Conservation (phyloP, 2,888 invertebrate genomes). For the Cenopis cana region DNA sequence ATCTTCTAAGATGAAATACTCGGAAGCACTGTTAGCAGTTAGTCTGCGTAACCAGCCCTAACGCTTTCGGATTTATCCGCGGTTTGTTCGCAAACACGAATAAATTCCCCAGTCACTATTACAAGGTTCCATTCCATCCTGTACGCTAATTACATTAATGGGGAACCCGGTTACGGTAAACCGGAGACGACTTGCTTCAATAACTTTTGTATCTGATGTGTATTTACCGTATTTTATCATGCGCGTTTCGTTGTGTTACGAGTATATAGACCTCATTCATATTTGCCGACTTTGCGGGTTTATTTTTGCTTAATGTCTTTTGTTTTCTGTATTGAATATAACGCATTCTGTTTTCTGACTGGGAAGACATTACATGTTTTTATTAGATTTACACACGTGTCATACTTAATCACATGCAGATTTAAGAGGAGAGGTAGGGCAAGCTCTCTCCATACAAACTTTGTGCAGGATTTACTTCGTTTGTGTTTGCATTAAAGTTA, state of each 20-base stretch:
- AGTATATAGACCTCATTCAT: too few relatives aligned
- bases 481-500: too few relatives aligned
- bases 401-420: too few relatives aligned
- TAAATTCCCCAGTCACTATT: slow-evolving; percentile 24
- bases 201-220: background rate
- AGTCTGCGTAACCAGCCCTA: slow-evolving; percentile 17
- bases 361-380: too few relatives aligned
- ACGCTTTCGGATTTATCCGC: slow-evolving; percentile 21
- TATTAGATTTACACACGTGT: too few relatives aligned
- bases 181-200: background rate
- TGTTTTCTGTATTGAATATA: background rate
- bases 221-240: background rate
- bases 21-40: background rate
- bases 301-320: background rate
- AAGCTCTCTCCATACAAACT: too few relatives aligned
- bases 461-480: too few relatives aligned
- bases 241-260: too few relatives aligned
- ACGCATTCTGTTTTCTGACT: too few relatives aligned
- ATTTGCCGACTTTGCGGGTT: background rate
- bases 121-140: slow-evolving; percentile 13
- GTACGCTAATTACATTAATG: slow-evolving; percentile 14
- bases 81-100: slow-evolving; percentile 34
- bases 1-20: too few relatives aligned
- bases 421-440: too few relatives aligned
- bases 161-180: slow-evolving; percentile 1